Evolutionary conservation across 2,113 vertebrate genomes (phyloP).

Genomic region (Pithys albifrons): DNA sequence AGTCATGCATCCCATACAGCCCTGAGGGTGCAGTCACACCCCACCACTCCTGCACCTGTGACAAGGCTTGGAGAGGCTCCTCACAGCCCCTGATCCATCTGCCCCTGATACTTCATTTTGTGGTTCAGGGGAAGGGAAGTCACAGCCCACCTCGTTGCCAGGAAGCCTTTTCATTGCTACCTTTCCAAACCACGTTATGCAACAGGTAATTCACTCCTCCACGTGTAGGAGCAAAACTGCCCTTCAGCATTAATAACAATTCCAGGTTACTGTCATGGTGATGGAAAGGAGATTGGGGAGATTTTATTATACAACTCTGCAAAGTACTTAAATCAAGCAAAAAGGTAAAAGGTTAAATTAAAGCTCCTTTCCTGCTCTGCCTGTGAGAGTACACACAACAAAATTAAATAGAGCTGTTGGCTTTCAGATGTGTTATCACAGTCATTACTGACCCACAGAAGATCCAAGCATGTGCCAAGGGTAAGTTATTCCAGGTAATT

Average conservation of each 20-base stretch:
- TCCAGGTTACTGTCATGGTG: background rate
- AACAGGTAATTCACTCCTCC: constrained; percentile 4
- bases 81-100: background rate
- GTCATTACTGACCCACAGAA: background rate
- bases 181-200: background rate
- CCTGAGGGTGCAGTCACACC: background rate
- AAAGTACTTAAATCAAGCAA: background rate
- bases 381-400: background rate
- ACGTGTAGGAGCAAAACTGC: background rate
- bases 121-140: background rate
- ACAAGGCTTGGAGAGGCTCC: background rate
- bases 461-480: background rate
- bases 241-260: background rate
- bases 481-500: background rate
- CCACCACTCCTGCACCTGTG: background rate
- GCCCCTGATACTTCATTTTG: background rate
- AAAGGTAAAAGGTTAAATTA: background rate
- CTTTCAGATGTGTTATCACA: background rate
- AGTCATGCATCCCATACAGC: background rate
- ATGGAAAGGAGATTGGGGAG: background rate
- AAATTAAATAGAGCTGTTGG: background rate
- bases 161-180: background rate
- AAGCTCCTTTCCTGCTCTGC: background rate
- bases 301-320: background rate
- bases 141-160: background rate